Base-by-base conservation (phyloP, 2,888 invertebrate species). In the Drosophila pseudotalamancana region DNA sequence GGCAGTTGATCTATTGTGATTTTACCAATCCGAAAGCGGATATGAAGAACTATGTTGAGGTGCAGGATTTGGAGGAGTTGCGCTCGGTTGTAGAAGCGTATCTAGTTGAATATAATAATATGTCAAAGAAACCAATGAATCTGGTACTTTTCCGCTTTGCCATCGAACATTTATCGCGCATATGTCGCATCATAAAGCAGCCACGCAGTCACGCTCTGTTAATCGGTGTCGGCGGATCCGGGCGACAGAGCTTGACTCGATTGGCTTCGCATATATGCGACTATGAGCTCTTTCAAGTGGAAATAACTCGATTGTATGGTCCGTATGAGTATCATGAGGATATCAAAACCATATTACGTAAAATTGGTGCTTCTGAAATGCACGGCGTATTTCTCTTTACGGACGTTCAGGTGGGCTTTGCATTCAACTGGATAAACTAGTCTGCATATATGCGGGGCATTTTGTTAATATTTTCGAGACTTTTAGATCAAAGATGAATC, bases 121-220 rank as follows among this genome's bases (percentile, higher is more conserved):
- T 98, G 96, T 96, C 97, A 8, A 98, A 97, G 91, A 98, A 98
- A 88, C 98, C 98, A 0, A 98, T 98, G 98, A 96, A 97, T 91
- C 93, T 98, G 53, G 98, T 98, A 2, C 92, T 98, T 29, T 97
- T 97, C 91, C 97, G 98, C 89, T 99, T 97, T 91, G 98, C 98
- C 0, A 94, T 98, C 74, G 98, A 98, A 92, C 98, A 98, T 92
- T 93, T 98, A 83, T 97, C 98, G 1, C 94, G 97, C 78, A 95
- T 98, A 77, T 95, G 96, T 87, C 95, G 98, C 73, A 96, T 98
- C 88, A 92, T 98, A 82, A 96, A 97, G 88, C 98, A 98, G 92
- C 98, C 98, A 6, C 94, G 97, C 77, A 97, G 97, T 88, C 98
- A 98, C 92, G 97, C 95, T 32, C 92, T 98, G 59, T 92, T 98